Base-by-base conservation (phyloP, 53 echinoderm and acorn worm species). In the Temnopleurus reevesii region DNA sequence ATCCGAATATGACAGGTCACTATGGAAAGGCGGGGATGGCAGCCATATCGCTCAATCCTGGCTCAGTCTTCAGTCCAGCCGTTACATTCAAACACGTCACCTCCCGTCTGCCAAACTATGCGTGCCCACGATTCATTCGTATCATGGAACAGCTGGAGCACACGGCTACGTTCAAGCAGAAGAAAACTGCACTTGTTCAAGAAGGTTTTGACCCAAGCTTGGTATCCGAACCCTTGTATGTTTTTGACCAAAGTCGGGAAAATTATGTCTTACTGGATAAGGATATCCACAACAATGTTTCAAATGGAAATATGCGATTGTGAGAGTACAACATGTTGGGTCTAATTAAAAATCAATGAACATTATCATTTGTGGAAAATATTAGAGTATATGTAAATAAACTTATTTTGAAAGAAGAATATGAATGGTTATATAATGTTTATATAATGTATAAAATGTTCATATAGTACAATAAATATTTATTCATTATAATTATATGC, bases 21-120 rank as follows among this genome's bases (percentile, higher is more conserved):
- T 95, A 91, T 77, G 97, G 97, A 45, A 97, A 97, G 87, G 97
- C 95, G 46, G 97, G 97, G 1, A 97, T 97, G 97, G 92, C 95
- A 1, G 92, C 95, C 45, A 83, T 97, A n/a, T 58, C 95, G 27
- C 82, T 93, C 46, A 92, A 86, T 35, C 76, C 91, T 4, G 59
- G 57, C 0, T 34, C 54, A 34, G 76, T 26, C 61, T 92, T 97
- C 36, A 93, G 92, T 46, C 94, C 94, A 43, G 80, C 82, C 28
- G 80, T 45, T 44, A 80, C 84, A 55, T 95, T 89, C 89, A 66
- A 94, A 44, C 93, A 92, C 53, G 90, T 95, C 77, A 91, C 82
- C 46, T 46, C 81, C 24, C 86, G 85, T 8, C 86, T 97, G 12
- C 95, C 97, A 1, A 90, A 90, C 90, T 95, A 97, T 90, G 97